These are phyloP conservation scores for Polymixis flavicincta DNA, from an alignment of 2,888 invertebrate genomes.

Conservation along the genomic window DNA sequence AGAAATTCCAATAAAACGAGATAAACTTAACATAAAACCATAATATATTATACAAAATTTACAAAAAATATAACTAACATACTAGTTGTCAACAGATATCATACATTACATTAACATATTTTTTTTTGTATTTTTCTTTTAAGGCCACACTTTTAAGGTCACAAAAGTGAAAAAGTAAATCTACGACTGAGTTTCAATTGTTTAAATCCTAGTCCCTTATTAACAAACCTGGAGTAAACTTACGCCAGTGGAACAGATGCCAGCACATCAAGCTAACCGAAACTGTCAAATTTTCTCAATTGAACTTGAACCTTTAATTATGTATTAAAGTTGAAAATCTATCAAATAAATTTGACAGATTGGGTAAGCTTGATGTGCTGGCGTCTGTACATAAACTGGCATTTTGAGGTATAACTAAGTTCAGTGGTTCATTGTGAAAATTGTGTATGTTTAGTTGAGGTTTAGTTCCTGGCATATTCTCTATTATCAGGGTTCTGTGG, in stretches of 20 bases:
- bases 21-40: slow-evolving; percentile 53
- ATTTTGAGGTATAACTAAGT: neutral
- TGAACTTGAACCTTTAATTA: too few species aligned
- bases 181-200: slow-evolving; percentile 38
- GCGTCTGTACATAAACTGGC: too few species aligned
- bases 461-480: slow-evolving; percentile 69
- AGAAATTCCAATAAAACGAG: slow-evolving; percentile 59
- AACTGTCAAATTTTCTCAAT: too few species aligned
- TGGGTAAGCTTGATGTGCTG: too few species aligned
- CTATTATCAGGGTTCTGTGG: slow-evolving; percentile 81
- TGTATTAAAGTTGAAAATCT: too few species aligned
- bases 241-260: too few species aligned
- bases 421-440: neutral
- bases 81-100: slow-evolving; percentile 34
- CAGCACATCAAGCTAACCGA: too few species aligned
- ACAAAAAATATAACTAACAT: slow-evolving; percentile 48
- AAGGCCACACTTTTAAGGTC: neutral
- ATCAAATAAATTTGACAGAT: too few species aligned
- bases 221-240: neutral
- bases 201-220: slow-evolving; percentile 7
- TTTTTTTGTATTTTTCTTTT: slow-evolving; percentile 39
- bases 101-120: slow-evolving; percentile 33
- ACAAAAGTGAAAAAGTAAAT: slow-evolving; percentile 28
- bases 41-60: slow-evolving; percentile 59
- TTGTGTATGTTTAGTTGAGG: neutral